These are phyloP conservation scores for Pachliopta kotzebuea DNA, from an alignment of 2,888 invertebrate species.

Conservation along the genomic window DNA sequence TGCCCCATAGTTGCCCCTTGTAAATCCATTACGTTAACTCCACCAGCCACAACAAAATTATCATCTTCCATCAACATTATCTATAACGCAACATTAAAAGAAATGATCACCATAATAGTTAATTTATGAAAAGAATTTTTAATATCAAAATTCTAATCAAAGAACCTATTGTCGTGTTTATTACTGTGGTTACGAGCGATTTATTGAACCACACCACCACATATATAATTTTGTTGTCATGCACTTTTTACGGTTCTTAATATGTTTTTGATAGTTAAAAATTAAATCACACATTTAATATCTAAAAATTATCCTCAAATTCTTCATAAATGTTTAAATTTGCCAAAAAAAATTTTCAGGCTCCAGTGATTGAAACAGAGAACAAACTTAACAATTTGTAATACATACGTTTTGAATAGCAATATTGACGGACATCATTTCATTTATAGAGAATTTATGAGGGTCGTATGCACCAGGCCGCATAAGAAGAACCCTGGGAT, in stretches of 20 bases:
- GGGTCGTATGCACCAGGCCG: slow-evolving; percentile 71
- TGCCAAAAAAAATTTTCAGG: background rate
- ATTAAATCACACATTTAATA: too few species aligned
- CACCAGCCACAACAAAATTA: slow-evolving; percentile 61
- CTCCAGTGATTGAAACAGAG: too few species aligned
- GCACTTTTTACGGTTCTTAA: too few species aligned
- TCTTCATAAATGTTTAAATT: too few species aligned
- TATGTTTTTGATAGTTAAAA: too few species aligned
- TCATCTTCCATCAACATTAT: slow-evolving; percentile 76
- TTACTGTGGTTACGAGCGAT: too few species aligned
- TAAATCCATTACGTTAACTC: slow-evolving; percentile 69
- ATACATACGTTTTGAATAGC: slow-evolving; percentile 43
- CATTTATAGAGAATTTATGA: slow-evolving; percentile 43
- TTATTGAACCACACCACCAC: too few species aligned
- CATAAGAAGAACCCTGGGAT: slow-evolving; percentile 73
- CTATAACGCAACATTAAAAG: slow-evolving; percentile 34
- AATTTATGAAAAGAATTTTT: background rate
- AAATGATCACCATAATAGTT: background rate
- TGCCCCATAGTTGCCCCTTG: slow-evolving; percentile 61
- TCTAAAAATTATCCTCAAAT: too few species aligned
- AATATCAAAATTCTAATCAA: too few species aligned
- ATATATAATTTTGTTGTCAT: background rate
- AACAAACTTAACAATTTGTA: background rate
- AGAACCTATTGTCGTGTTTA: too few species aligned
- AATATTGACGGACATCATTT: slow-evolving; percentile 42